These are phyloP conservation scores for Dichetophora obliterata DNA, from an alignment of 2,888 invertebrate species.

Conservation along the genomic window DNA sequence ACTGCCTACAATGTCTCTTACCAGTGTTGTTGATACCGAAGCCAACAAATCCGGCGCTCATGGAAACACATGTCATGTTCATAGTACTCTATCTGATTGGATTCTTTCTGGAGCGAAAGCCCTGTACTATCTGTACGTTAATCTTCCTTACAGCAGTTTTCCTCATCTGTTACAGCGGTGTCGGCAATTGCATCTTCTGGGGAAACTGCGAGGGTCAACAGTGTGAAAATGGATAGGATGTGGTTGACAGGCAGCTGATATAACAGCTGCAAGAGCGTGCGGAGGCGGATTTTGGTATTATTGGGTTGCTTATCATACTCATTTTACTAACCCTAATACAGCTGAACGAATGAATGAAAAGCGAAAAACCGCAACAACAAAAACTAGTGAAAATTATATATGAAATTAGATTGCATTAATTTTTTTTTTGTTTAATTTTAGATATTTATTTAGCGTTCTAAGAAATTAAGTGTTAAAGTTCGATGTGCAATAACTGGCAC, in stretches of 20 bases:
- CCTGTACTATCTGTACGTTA: conserved; percentile 96
- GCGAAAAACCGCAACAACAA: neutral
- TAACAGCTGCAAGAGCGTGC: neutral
- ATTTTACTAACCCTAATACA: conserved; percentile 37
- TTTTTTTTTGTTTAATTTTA: neutral
- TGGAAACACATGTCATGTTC: conserved; percentile 97
- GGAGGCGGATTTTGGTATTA: conserved; percentile 40
- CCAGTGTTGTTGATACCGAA: conserved; percentile 97
- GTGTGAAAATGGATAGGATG: conserved; percentile 71
- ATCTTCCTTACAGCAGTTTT: conserved; percentile 94
- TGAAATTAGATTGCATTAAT: neutral
- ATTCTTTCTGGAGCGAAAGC: conserved; percentile 96
- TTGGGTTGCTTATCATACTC: conserved; percentile 49
- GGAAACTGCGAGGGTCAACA: conserved; percentile 81
- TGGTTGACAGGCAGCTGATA: neutral
- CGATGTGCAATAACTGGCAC: neutral
- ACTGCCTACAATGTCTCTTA: conserved; percentile 97
- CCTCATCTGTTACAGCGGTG: conserved; percentile 95
- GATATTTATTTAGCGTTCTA: neutral
- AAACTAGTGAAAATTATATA: neutral
- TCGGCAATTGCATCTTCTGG: conserved; percentile 96
- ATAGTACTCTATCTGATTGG: conserved; percentile 96
- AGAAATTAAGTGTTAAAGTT: neutral
- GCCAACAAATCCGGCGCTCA: conserved; percentile 94
- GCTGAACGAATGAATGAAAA: conserved; percentile 24